Evolutionary conservation across 2,113 vertebrate genomes (phyloP), one percentile per base, ranked within the genome.

Genomic region (Reinhardtius hippoglossoides): DNA sequence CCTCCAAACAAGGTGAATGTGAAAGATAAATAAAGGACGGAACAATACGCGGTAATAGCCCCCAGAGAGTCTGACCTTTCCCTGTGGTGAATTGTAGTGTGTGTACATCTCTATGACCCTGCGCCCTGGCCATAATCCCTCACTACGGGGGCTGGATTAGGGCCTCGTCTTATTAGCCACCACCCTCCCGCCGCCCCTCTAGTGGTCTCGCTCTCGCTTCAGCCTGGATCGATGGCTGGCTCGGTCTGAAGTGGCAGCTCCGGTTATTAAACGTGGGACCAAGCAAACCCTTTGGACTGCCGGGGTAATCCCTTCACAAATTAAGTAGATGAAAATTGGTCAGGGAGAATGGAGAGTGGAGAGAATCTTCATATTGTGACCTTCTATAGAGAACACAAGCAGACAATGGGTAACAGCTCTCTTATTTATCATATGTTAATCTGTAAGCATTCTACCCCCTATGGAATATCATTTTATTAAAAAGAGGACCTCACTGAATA

Each of bases 181-280:
- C 27, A 24, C 48, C 62, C 61, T 1, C 52, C 71, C 46, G 5
- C 46, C 7, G 5, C 15, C 57, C 69, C 60, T 37, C 18, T 23
- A 59, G 12, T n/a, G 59, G 76, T 67, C 83, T 80, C 14, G 18
- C 75, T 81, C 60, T 16, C 37, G 48, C 80, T 75, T 83, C 87
- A 81, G 76, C 66, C 79, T 69, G 89, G 92, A 94, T 94, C 93
- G 92, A 95, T 95, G 84, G 83, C 78, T 65, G 60, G 82, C 78
- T 81, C 6, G 9, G 86, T 85, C 84, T 91, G 92, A 92, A 93
- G 89, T 92, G 90, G 81, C 74, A 18, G 81, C 27, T 66, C 63
- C 76, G 55, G 91, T 94, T 95, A 94, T 94, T 94, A 94, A 94
- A 94, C 63, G 82, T 81, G 89, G 82, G 91, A 90, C 88, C 84